A percentile compares a stretch with the other conserved stretches of the same genome.
phyloP scores from a whole-genome alignment of 2,113 vertebrate genomes.

The Ictalurus furcatus region DNA sequence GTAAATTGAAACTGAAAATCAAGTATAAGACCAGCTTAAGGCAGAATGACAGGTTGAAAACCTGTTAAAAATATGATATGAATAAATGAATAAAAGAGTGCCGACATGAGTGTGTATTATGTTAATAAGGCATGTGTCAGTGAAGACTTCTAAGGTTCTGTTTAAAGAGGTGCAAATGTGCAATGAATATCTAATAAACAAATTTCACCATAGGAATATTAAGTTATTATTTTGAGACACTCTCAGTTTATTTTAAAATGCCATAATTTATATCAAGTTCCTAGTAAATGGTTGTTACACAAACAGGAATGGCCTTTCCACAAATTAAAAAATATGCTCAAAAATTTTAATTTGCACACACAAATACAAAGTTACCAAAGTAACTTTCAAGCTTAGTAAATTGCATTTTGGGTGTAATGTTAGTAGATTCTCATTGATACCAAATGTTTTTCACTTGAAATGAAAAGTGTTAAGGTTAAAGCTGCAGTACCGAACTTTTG shows the following conservation, averaged over 20 bases:
- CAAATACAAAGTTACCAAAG: not conserved
- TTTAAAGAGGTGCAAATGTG: not conserved
- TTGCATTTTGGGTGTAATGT: not conserved
- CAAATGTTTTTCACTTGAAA: too few species aligned
- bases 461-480: too few species aligned
- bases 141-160: not conserved
- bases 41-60: not conserved
- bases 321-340: not conserved
- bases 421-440: not conserved
- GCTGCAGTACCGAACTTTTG: too few species aligned
- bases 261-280: not conserved
- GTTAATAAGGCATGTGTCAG: not conserved
- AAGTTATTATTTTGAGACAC: not conserved
- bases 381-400: not conserved
- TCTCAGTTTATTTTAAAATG: not conserved
- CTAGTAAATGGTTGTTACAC: not conserved
- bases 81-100: constrained; percentile 6
- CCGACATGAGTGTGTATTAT: not conserved
- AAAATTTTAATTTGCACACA: not conserved
- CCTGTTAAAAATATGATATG: not conserved
- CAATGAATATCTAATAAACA: not conserved
- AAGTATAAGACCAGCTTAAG: not conserved
- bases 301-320: not conserved
- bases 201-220: not conserved
- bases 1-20: not conserved